Evolutionary conservation across 1,140 invertebrate genomes (phyloP).

Genomic region (Trichoplusia ni): DNA sequence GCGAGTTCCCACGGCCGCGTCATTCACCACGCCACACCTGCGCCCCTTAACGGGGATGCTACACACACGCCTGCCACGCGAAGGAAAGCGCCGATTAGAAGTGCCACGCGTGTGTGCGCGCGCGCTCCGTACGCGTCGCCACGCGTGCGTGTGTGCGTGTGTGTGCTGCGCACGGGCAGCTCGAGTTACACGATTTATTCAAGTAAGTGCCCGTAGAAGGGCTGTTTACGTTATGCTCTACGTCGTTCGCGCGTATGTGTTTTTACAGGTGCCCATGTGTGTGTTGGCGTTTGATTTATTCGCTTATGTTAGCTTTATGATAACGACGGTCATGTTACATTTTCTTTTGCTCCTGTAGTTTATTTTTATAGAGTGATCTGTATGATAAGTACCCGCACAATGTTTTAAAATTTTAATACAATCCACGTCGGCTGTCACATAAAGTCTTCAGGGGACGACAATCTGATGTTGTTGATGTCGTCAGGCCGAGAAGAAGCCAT

Average conservation of each 20-base stretch:
- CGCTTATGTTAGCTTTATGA: constrained; percentile 47
- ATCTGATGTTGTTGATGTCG: constrained; percentile 5
- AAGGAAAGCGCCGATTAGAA: constrained; percentile 71
- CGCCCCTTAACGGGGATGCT: constrained; percentile 75
- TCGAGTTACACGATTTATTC: constrained; percentile 51
- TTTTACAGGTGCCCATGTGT: constrained; percentile 38
- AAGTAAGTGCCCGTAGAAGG: constrained; percentile 52
- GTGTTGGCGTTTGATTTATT: constrained; percentile 52
- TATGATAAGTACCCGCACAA: constrained; percentile 43
- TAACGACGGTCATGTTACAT: constrained; percentile 35
- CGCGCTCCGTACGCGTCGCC: constrained; percentile 26
- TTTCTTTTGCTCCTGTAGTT: constrained; percentile 35
- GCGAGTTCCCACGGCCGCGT: constrained; percentile 73
- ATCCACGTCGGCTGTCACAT: constrained; percentile 13
- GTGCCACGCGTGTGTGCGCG: constrained; percentile 49
- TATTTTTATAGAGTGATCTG: constrained; percentile 30
- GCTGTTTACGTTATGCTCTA: constrained; percentile 49
- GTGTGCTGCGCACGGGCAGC: constrained; percentile 29
- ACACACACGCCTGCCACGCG: constrained; percentile 76
- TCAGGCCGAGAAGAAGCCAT: not conserved
- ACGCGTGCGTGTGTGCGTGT: constrained; percentile 32
- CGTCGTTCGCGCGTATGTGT: constrained; percentile 34
- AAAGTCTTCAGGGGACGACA: constrained; percentile 5
- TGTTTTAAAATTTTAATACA: constrained; percentile 26
- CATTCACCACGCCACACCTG: constrained; percentile 75